A percentile compares a stretch with the other conserved stretches of the same genome.
Evolutionary conservation across 2,113 vertebrate species (phyloP).

Genomic region (Pseudopipra pipra): DNA sequence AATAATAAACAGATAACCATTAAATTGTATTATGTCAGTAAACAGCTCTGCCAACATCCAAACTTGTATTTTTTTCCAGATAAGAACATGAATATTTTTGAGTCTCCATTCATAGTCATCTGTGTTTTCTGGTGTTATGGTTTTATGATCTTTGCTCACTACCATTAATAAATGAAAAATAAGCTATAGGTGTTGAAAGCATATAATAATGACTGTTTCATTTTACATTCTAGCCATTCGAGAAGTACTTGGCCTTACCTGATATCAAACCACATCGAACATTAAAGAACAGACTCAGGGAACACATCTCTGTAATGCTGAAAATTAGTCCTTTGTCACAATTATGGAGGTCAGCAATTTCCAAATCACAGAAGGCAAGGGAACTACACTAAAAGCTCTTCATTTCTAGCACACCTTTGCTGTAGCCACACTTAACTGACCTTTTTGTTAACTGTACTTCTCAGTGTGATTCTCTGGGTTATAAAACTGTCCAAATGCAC

Average conservation of each 20-base stretch:
- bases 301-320: neutral
- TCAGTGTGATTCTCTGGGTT: neutral
- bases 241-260: neutral
- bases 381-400: fast-evolving
- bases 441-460: neutral
- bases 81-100: neutral
- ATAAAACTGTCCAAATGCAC: neutral
- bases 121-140: neutral
- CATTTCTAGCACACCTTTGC: neutral
- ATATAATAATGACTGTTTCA: neutral
- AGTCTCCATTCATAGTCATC: neutral
- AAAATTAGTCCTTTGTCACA: neutral
- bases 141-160: neutral
- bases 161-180: neutral
- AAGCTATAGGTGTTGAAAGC: neutral
- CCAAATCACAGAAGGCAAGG: neutral
- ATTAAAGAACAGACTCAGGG: neutral
- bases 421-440: neutral
- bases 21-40: neutral
- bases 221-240: neutral
- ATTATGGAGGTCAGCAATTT: neutral
- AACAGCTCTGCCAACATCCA: neutral
- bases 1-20: neutral
- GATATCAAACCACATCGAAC: neutral
- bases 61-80: neutral